Evolutionary conservation across 2,113 vertebrate genomes (phyloP).

Genomic region (Entelurus aequoreus): DNA sequence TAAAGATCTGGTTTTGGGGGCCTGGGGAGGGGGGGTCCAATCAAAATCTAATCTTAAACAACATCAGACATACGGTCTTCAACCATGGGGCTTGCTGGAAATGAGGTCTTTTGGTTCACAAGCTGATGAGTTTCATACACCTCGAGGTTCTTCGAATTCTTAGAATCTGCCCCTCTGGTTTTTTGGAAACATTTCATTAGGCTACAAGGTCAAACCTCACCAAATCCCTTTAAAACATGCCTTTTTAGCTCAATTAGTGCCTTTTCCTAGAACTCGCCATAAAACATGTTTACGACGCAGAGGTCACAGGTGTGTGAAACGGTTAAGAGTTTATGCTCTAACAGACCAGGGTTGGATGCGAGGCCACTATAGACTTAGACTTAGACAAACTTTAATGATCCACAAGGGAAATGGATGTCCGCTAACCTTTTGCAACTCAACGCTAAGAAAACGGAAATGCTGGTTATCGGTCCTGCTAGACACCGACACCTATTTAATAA

Average conservation of each 20-base stretch:
- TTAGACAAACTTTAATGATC: no score
- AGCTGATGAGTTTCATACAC: conserved; percentile 3
- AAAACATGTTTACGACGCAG: conserved; percentile 41
- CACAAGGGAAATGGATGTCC: no score
- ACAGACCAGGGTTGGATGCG: conserved; percentile 22
- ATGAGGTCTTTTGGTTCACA: conserved; percentile 13
- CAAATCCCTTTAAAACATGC: conserved; percentile 26
- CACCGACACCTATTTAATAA: no score
- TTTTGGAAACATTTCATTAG: conserved; percentile 12
- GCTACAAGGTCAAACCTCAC: conserved; percentile 18
- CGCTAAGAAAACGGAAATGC: no score
- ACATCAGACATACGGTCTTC: no score
- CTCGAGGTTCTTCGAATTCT: neutral
- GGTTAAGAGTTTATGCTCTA: conserved; percentile 16
- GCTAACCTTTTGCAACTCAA: no score
- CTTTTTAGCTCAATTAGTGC: conserved; percentile 32
- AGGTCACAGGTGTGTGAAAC: conserved; percentile 37
- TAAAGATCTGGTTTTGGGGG: no score
- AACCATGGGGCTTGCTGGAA: conserved; percentile 20
- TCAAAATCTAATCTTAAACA: no score
- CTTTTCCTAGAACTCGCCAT: conserved; percentile 45
- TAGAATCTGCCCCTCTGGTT: neutral
- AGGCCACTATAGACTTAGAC: neutral
- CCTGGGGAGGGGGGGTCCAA: no score
- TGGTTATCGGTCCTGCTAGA: no score